Evolutionary conservation across 2,113 vertebrate genomes (phyloP), one percentile per base, ranked within the genome.

Genomic region (Gallinago paraguaiae): DNA sequence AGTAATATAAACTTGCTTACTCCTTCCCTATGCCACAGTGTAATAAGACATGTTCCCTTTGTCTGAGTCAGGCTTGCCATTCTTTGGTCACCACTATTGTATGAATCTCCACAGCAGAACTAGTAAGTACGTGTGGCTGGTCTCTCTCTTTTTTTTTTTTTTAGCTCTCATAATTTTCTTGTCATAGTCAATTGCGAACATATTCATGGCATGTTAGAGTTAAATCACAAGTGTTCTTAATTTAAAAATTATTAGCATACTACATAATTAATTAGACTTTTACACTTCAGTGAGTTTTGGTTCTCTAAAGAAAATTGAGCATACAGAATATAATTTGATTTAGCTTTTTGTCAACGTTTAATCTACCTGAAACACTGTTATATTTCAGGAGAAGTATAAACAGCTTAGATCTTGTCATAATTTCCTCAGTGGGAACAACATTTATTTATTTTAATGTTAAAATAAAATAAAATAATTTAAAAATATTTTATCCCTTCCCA

Each of bases 211-310:
- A 84, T 92, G 93, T 72, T 94, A 81, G 88, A 96, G 94, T 98
- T 98, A 97, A 98, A 97, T 56, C 93, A 93, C 95, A 97, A 93
- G 69, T 97, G 96, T 97, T 98, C 97, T 97, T 97, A 97, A 98
- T 98, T 98, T 98, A 96, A 98, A 98, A 98, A 95, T 96, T 95
- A 98, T 98, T 98, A 98, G 88, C 96, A 97, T 96, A 96, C 78
- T 96, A 97, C 92, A 97, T 98, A 98, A 98, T 98, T 98, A 98
- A 98, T 98, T 98, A 98, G 97, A 97, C 97, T 97, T 98, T 97
- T 98, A 98, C 95, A 98, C 97, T 97, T 97, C 96, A 96, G 91
- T 96, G 95, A 92, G 82, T 97, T 97, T 96, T 95, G 59, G 83
- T 96, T 98, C 97, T 97, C 98, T 88, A 95, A 97, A 98, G 98